Evolutionary conservation across 1,140 invertebrate genomes (phyloP).

Genomic region (Brachionus sp.): DNA sequence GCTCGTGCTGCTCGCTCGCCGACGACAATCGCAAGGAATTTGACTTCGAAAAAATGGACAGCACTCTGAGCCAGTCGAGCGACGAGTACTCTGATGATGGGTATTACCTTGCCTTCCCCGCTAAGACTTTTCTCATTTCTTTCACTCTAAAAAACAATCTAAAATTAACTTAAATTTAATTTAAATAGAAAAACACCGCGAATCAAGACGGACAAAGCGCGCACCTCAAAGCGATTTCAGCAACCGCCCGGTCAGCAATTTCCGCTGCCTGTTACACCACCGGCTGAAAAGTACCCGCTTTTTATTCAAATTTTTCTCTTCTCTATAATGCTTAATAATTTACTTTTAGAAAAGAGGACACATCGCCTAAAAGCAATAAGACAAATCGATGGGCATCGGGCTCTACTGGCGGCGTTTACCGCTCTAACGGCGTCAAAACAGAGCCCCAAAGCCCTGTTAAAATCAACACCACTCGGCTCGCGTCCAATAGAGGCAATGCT

Average conservation of each 20-base stretch:
- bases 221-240: conserved; percentile 34
- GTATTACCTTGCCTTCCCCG: neutral
- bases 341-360: neutral
- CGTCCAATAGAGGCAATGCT: neutral
- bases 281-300: neutral
- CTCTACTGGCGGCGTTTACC: neutral
- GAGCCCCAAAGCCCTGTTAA: neutral
- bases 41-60: neutral
- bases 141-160: neutral
- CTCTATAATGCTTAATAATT: neutral
- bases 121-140: conserved; percentile 2
- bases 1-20: neutral
- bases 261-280: neutral
- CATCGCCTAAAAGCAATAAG: neutral
- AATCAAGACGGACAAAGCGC: conserved; percentile 10
- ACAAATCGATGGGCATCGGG: neutral
- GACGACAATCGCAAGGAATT: conserved; percentile 14
- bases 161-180: neutral
- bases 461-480: neutral
- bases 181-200: conserved; percentile 36
- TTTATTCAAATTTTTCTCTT: neutral
- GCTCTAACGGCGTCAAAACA: neutral
- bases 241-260: neutral
- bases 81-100: conserved; percentile 1
- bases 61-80: neutral